Evolutionary conservation across 2,888 invertebrate genomes (phyloP), one percentile per base, ranked within the genome.

Genomic region (Acheta domesticus): DNA sequence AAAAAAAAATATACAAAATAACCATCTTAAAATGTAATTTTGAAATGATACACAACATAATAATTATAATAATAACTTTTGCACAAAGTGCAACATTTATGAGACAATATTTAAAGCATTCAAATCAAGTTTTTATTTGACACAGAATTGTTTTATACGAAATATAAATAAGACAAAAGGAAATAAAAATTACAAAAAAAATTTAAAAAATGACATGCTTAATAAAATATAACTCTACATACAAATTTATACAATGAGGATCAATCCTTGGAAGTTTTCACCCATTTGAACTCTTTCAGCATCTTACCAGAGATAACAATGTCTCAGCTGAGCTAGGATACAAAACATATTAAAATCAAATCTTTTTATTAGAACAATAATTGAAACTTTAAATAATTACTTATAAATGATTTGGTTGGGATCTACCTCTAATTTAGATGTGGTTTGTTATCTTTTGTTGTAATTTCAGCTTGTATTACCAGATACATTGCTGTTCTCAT

Each of bases 311-410:
- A 11, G 12, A 16, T 76, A 48, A 19, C 48, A 76, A 48, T 76
- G 48, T 48, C 11, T 76, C 48, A 76, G 36, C 21, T 16, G 36
- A 76, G 36, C n/a, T 48, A 23, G 16, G 48, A 36, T 23, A 76
- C 16, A 19, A 36, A 36, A 49, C 11, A 48, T 19, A 48, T n/a
- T n/a, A 20, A 80, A 77, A 77, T 78, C 48, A 50, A 80, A 78
- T 75, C 50, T 75, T 75, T 77, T 79, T 74, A 77, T 21, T 21
- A 48, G 21, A 74, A 76, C 74, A 75, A 21, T 74, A 80, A 76
- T 80, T 77, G 76, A 78, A 21, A 62, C 73, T 76, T 75, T 14
- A 80, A 80, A 80, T 78, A 73, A 80, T 78, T 78, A 76, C 74
- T 76, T 78, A 74, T 78, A 78, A 78, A 74, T 78, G 50, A 62